Evolutionary conservation across 2,888 invertebrate species (phyloP), one percentile per base, ranked within the genome.

Genomic region (Leptinotarsa juncta): DNA sequence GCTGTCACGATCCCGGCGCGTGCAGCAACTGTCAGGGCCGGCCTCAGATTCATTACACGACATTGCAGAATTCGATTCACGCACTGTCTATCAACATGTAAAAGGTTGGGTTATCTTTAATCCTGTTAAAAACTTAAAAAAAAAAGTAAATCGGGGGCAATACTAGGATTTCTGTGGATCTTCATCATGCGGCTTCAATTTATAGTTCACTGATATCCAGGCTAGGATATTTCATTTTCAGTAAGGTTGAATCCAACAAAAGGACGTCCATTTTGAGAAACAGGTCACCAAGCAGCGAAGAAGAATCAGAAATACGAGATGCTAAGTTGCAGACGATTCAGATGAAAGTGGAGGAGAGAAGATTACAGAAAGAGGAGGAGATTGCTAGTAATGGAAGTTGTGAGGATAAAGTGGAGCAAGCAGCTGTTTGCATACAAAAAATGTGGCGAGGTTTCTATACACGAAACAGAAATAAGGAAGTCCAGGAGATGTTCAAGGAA

Each of bases 391-490:
- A 83, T 70, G 82, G 81, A 62, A 84, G 81, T 72, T 82, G 82
- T 55, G 86, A 88, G 32, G 86, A 87, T 74, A 90, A 90, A 81
- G 84, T 87, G 1, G 86, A 86, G 77, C 82, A 84, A 80, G 92
- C 96, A 0, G 96, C 95, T 0, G 91, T 94, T 50, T 93, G 92
- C 42, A 96, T 96, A 84, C 96, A 96, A 88, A 94, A 93, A 87
- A 92, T 94, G 88, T 96, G 96, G 96, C 89, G 96, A 32, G 96
- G 96, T 0, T 96, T 95, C 86, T 91, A 93, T 66, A 93, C 94
- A 53, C 89, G 96, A 81, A 94, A 95, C 82, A 88, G 93, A 15
- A 91, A 94, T 82, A 92, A 91, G 83, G 91, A 92, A 79, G 92
- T 94, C 0, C 89, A 91, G 79, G 90, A 91, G 75, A 86, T 90